Conservation (phyloP, 2,113 vertebrate species). For the Rhinolophus sinicus region DNA sequence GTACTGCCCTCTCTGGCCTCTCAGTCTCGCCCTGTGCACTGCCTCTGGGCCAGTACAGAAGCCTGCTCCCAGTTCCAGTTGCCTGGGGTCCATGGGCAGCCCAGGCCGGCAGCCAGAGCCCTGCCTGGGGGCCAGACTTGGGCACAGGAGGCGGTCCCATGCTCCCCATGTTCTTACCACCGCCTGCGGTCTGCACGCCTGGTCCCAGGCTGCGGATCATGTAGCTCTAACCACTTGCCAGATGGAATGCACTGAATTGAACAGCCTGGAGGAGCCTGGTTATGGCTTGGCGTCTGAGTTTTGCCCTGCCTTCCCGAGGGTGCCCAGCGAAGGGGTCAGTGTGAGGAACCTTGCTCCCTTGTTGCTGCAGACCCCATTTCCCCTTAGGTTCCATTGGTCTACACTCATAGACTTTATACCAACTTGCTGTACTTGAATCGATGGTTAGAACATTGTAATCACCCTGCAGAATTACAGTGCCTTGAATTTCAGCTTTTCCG, state of each 20-base stretch:
- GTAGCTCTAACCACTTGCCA: slow-evolving; percentile 72
- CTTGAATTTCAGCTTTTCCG: slow-evolving; percentile 90
- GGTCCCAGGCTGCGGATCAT: slow-evolving; percentile 86
- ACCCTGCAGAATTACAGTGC: slow-evolving; percentile 91
- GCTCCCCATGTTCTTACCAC: slow-evolving; percentile 84
- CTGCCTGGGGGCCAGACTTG: slow-evolving; percentile 78
- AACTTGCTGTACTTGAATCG: slow-evolving; percentile 80
- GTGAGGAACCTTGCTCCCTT: slow-evolving; percentile 66
- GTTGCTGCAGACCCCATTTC: slow-evolving; percentile 82
- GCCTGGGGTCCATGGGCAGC: slow-evolving; percentile 88
- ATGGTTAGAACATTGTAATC: slow-evolving; percentile 80
- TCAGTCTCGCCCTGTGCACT: slow-evolving; percentile 82
- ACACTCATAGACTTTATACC: slow-evolving; percentile 68
- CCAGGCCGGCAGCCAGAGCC: slow-evolving; percentile 74
- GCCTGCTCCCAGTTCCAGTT: slow-evolving; percentile 83
- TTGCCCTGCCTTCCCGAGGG: background rate
- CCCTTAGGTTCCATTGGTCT: slow-evolving; percentile 72
- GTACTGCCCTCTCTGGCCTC: slow-evolving; percentile 80
- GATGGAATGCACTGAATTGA: background rate
- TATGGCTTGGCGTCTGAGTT: background rate
- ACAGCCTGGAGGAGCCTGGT: background rate
- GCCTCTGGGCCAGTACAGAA: slow-evolving; percentile 86
- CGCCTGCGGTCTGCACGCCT: slow-evolving; percentile 74
- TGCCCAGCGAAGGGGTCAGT: slow-evolving; percentile 50
- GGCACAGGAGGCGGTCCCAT: slow-evolving; percentile 81